Evolutionary conservation across 2,797 vertebrate species (phyloP), one percentile per base, ranked within the genome.

Genomic region (Iguana delicatissima): DNA sequence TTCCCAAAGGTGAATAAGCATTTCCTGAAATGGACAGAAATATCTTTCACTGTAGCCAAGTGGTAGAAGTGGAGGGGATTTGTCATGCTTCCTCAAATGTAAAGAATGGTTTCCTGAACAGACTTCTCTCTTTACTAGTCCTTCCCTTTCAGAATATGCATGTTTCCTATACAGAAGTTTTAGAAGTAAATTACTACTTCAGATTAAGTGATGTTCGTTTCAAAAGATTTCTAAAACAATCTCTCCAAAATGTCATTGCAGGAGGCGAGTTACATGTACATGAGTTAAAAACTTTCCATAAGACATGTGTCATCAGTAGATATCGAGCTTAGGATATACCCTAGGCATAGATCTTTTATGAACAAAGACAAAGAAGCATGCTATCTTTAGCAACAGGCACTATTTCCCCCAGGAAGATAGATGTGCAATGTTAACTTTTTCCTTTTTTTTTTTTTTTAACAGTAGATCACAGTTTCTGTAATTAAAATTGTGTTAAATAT

Each of bases 71-170:
- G 52, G 80, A 89, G 14, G 29, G 32, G 42, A 76, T 84, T 84
- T 89, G 57, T 84, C 81, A 89, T 84, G 72, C 72, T 89, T 89
- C 72, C 57, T 38, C 79, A 82, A 73, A 72, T 89, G 69, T 46
- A 89, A 89, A 64, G 55, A 84, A 84, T 22, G 32, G 46, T 55
- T 81, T 81, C 79, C 64, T 69, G 42, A 67, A 55, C 64, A 52
- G 38, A 77, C 57, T 26, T 22, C 35, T 20, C 26, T 86, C 35
- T 42, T 77, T 87, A 24, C 73, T 14, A 18, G 72, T 3, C 42
- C 55, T 59, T 62, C 9, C 26, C 24, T 86, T 73, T 38, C 46
- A 74, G 20, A 85, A 72, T 5, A 35, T 26, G 12, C 20, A 85
- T 26, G 9, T 57, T 57, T 24, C 22, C 6, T 4, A 4, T 13